These are phyloP conservation scores for Lagopus muta DNA, from an alignment of 2,113 vertebrate species.

Conservation along the genomic window DNA sequence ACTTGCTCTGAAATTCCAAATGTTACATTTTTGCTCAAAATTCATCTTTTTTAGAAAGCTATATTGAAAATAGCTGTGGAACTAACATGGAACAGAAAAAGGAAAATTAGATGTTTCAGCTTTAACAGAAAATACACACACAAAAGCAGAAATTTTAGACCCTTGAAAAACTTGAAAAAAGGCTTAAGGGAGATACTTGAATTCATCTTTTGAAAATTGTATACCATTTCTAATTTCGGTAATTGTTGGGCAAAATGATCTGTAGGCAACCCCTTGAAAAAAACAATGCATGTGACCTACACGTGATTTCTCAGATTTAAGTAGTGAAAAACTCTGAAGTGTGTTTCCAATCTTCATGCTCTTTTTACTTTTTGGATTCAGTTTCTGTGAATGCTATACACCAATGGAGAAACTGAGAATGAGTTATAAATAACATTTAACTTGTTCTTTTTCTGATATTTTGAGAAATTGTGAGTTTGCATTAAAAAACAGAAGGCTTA, in stretches of 20 bases:
- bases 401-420: background rate
- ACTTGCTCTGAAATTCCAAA: background rate
- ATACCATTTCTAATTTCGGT: background rate
- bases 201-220: background rate
- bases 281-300: background rate
- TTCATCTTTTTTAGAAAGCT: background rate
- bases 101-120: background rate
- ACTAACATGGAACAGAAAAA: background rate
- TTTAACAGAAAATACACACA: background rate
- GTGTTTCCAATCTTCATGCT: background rate
- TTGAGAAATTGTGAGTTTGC: background rate
- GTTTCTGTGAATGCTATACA: background rate
- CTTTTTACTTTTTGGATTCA: background rate
- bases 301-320: background rate
- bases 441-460: background rate
- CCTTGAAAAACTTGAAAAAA: background rate
- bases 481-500: background rate
- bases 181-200: rapidly evolving
- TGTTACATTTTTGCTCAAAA: background rate
- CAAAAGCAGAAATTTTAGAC: background rate
- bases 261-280: background rate
- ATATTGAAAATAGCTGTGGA: background rate
- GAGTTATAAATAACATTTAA: background rate
- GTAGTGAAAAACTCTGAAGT: background rate
- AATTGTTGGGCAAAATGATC: background rate